phyloP scores from a whole-genome alignment of 2,888 invertebrate genomes.

The Thera britannica region DNA sequence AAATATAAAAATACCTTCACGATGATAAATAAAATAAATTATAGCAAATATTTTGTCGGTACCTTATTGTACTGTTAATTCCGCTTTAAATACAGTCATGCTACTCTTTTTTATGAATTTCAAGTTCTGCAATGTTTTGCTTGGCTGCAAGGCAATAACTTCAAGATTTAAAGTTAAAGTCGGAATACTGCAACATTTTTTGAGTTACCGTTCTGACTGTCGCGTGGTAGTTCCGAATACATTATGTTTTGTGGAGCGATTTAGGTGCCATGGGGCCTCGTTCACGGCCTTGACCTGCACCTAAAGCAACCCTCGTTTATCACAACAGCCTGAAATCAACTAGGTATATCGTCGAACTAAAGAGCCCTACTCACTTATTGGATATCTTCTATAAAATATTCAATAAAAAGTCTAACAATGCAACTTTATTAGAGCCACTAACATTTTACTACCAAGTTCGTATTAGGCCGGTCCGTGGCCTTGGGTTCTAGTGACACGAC shows the following conservation, averaged over 20 bases:
- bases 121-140: constrained; percentile 18
- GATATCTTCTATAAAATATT: constrained; percentile 19
- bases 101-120: constrained; percentile 10
- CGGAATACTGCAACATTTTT: constrained; percentile 35
- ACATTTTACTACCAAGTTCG: constrained; percentile 23
- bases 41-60: background rate
- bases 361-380: constrained; percentile 8
- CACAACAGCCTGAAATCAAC: constrained; percentile 39
- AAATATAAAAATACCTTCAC: background rate
- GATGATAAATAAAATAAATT: too few relatives aligned
- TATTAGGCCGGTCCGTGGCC: constrained; percentile 12
- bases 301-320: constrained; percentile 35
- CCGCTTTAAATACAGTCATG: background rate
- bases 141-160: constrained; percentile 26
- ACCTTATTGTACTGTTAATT: constrained; percentile 2
- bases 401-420: constrained; percentile 16
- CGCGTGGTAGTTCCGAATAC: constrained; percentile 43
- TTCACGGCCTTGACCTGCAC: constrained; percentile 52
- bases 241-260: constrained; percentile 39
- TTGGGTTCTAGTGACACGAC: constrained; percentile 19
- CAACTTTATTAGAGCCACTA: constrained; percentile 16
- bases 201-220: constrained; percentile 35
- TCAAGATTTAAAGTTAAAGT: constrained; percentile 26
- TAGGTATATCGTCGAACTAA: constrained; percentile 26
- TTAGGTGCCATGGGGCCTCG: constrained; percentile 45